These are phyloP conservation scores for Bufotes viridis DNA, from an alignment of 2,797 vertebrate genomes.

Conservation along the genomic window DNA sequence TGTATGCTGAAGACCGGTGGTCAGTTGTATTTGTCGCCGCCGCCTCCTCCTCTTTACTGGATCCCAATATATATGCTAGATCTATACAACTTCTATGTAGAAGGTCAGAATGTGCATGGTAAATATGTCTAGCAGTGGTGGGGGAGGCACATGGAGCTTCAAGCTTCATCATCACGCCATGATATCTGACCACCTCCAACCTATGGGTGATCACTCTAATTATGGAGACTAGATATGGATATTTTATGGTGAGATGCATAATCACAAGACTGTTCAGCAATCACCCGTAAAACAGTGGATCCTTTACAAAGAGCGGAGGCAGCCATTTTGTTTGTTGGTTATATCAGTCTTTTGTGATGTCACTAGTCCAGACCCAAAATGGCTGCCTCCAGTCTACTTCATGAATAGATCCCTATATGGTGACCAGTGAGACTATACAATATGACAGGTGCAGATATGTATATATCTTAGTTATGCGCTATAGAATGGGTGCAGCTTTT, in stretches of 20 bases:
- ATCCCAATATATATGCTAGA: neutral
- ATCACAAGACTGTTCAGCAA: neutral
- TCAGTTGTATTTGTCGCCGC: no score
- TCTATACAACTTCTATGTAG: neutral
- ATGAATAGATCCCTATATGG: neutral
- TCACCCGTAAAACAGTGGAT: neutral
- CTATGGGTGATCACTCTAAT: neutral
- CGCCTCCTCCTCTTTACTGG: neutral
- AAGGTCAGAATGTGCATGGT: neutral
- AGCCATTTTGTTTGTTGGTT: neutral
- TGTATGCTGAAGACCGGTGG: neutral
- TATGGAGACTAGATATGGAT: neutral
- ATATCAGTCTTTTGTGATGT: neutral
- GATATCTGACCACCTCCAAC: neutral
- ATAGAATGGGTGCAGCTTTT: neutral
- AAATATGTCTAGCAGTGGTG: neutral
- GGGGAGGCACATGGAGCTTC: neutral
- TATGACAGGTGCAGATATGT: neutral
- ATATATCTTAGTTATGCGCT: neutral
- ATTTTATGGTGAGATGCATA: neutral
- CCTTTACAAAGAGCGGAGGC: neutral
- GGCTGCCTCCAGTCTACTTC: neutral
- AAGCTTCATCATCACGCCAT: neutral
- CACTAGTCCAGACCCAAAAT: neutral
- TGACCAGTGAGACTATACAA: neutral